These are phyloP conservation scores for Paratrypauchen microcephalus DNA, from an alignment of 2,797 vertebrate genomes.

Conservation along the genomic window DNA sequence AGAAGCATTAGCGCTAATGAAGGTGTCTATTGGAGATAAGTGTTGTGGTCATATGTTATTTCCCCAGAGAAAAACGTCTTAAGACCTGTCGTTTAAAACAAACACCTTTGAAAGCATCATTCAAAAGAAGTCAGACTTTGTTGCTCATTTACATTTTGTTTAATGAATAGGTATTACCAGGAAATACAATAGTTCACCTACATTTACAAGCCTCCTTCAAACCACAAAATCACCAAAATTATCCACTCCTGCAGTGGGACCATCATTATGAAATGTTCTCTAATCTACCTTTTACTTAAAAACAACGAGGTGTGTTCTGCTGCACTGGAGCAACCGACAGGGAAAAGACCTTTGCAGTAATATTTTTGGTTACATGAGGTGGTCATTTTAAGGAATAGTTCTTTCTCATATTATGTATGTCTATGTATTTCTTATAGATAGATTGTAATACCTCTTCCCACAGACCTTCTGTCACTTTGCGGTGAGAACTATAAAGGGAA, in stretches of 20 bases:
- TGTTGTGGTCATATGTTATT: constrained; percentile 50
- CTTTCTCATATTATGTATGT: neutral
- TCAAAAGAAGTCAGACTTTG: neutral
- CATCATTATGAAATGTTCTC: neutral
- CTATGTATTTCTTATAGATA: neutral
- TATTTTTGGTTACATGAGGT: neutral
- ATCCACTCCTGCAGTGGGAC: neutral
- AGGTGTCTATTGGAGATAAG: constrained; percentile 42
- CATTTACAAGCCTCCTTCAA: neutral
- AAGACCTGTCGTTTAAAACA: constrained; percentile 18
- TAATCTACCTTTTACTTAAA: neutral
- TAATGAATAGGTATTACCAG: neutral
- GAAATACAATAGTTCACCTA: neutral
- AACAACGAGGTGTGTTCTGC: neutral
- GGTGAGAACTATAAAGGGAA: neutral
- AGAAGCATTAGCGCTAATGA: constrained; percentile 56
- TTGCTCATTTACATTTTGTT: neutral
- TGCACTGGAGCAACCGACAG: neutral
- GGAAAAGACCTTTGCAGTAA: neutral
- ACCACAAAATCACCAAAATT: neutral
- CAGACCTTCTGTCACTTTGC: neutral
- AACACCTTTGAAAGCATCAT: neutral
- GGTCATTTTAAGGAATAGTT: neutral
- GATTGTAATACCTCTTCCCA: neutral
- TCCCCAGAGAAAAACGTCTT: constrained; percentile 53